These are phyloP conservation scores for Acropora tenuis DNA, from an alignment of 64 coral and sea anemone genomes.

Conservation along the genomic window DNA sequence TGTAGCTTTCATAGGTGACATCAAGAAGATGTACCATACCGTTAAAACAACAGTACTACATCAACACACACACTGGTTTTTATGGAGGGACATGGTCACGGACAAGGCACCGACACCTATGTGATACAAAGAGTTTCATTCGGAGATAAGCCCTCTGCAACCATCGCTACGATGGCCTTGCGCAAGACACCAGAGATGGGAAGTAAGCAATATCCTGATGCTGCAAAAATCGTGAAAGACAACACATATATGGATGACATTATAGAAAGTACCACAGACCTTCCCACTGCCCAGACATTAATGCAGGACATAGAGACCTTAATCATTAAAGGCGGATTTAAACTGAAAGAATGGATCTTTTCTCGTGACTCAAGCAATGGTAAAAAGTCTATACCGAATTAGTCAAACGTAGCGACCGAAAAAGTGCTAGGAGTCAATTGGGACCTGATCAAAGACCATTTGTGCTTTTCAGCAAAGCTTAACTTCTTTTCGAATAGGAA, in stretches of 20 bases:
- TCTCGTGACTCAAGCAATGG: constrained; percentile 17
- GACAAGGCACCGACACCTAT: constrained; percentile 39
- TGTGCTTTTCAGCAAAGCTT: constrained; percentile 9
- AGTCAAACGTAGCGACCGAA: not conserved
- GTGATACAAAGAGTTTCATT: constrained; percentile 62
- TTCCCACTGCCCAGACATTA: not conserved
- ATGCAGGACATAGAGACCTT: constrained; percentile 36
- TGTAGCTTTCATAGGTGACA: too few species aligned
- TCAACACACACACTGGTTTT: too few species aligned
- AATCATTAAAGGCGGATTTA: constrained; percentile 30
- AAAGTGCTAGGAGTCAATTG: constrained; percentile 43
- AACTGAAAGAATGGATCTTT: constrained; percentile 60
- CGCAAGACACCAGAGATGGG: constrained; percentile 41
- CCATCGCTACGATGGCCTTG: constrained; percentile 49
- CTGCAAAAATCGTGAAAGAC: not conserved
- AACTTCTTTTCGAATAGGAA: constrained; percentile 10
- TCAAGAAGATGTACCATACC: too few species aligned
- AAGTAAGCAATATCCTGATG: not conserved
- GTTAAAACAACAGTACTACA: too few species aligned
- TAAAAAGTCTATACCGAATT: not conserved
- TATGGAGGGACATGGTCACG: too few species aligned
- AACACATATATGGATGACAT: constrained; percentile 24
- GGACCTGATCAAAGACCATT: constrained; percentile 34
- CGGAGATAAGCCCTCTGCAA: constrained; percentile 35
- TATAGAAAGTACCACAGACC: not conserved